Evolutionary conservation across 2,888 invertebrate genomes (phyloP), one percentile per base, ranked within the genome.

Genomic region (Tubulanus polymorphus): DNA sequence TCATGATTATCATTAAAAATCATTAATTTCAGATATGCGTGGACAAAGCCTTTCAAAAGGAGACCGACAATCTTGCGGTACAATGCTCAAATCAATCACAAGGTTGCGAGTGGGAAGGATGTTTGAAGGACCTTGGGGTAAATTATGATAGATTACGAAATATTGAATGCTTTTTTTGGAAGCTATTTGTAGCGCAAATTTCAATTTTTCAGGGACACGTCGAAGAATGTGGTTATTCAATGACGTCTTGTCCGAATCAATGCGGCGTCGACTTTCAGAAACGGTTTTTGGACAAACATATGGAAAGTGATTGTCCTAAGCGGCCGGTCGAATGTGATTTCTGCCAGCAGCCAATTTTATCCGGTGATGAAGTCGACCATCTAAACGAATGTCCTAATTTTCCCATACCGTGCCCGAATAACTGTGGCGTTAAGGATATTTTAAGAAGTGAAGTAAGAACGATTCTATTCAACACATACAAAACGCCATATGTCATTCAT

Each of bases 51-150:
- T 67, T 68, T 52, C 71, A 70, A 59, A 57, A 57, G 47, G 70
- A 70, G 41, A 69, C 77, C 15, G 74, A 76, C 27, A 53, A 60
- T 18, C 67, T 80, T 10, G 61, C 59, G 1, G 75, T 80, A 10
- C 67, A 70, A 51, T 79, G 79, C 62, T 67, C 70, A n/a, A 58
- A 64, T 56, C 59, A 66, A 20, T 61, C 63, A 27, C 62, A 64
- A 45, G 77, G 78, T 3, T 80, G 80, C 60, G 54, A 60, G 23
- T 80, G 80, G 80, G 56, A 61, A 3, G 76, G 76, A 27, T 29
- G 51, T 6, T 63, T 78, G 18, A 66, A 62, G 32, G 70, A 71
- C 35, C 59, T 74, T 8, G 56, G 62, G 52, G 73, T 73, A 63
- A 57, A 59, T 53, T 20, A n/a, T n/a, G n/a, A n/a, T n/a, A n/a